phyloP scores from a whole-genome alignment of 2,113 vertebrate species.

The Pteropus alecto region DNA sequence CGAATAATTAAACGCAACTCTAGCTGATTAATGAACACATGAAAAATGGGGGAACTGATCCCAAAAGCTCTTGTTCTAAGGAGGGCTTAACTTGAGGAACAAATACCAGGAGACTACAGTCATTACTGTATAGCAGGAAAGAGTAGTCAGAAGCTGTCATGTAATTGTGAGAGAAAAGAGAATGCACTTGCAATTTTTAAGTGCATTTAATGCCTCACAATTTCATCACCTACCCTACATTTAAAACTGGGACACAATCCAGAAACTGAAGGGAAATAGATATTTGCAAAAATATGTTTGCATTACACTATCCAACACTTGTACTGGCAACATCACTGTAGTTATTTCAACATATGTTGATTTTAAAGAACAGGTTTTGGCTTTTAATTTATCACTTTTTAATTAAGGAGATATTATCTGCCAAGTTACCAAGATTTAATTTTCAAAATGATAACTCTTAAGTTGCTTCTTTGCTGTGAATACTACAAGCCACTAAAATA shows the following conservation, averaged over 20 bases:
- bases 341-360: conserved; percentile 73
- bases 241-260: conserved; percentile 44
- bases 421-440: not conserved
- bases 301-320: not conserved
- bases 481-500: not conserved
- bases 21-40: not conserved
- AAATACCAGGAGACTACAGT: not conserved
- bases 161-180: not conserved
- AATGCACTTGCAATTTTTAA: not conserved
- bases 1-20: not conserved
- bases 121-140: not conserved
- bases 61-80: not conserved
- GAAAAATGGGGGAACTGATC: not conserved
- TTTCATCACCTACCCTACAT: conserved; percentile 17
- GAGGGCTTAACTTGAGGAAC: not conserved
- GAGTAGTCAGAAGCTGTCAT: not conserved
- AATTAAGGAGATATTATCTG: conserved; percentile 17
- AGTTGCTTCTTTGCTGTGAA: not conserved
- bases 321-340: conserved; percentile 25
- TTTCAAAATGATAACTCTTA: not conserved
- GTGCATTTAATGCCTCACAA: not conserved
- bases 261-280: conserved; percentile 32
- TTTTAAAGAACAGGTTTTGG: conserved; percentile 50
- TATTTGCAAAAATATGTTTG: conserved; percentile 40
- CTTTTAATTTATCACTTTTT: conserved; percentile 71